Percentiles rank a stretch among this genome's conserved stretches.
phyloP scores from a whole-genome alignment of 2,113 vertebrate species.

The Sorex araneus region DNA sequence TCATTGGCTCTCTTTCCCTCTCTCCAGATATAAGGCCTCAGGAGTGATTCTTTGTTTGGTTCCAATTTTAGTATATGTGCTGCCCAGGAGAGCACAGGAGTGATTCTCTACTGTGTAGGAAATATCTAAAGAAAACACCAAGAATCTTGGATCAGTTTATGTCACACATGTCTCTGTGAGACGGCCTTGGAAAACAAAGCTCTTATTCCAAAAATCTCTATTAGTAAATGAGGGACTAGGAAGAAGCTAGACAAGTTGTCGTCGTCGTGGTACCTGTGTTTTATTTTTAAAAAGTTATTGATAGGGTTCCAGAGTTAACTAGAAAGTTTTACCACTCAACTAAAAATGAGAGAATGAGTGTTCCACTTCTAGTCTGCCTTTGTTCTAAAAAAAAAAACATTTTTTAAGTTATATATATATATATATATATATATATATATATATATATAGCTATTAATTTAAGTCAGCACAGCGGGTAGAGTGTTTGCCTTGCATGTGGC shows the following conservation, averaged over 20 bases:
- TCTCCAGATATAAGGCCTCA: constrained; percentile 29
- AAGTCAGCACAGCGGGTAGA: no score
- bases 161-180: constrained; percentile 37
- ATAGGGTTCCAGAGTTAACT: no score
- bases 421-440: constrained; percentile 22
- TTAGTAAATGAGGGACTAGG: not conserved
- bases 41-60: no score
- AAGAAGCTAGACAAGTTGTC: constrained; percentile 13
- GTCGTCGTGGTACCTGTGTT: constrained; percentile 9
- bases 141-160: constrained; percentile 36
- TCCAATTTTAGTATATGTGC: no score
- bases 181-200: constrained; percentile 7
- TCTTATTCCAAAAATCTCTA: constrained; percentile 44
- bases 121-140: constrained; percentile 22
- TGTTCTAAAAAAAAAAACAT: constrained; percentile 23
- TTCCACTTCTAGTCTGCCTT: constrained; percentile 19
- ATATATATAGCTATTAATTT: no score
- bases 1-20: constrained; percentile 24
- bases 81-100: no score
- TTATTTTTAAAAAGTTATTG: no score
- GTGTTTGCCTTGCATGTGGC: no score
- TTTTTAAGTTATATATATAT: no score
- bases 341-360: not conserved
- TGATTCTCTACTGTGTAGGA: constrained; percentile 54
- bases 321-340: no score